phyloP scores from a whole-genome alignment of 2,113 vertebrate species.

The Athene noctua region DNA sequence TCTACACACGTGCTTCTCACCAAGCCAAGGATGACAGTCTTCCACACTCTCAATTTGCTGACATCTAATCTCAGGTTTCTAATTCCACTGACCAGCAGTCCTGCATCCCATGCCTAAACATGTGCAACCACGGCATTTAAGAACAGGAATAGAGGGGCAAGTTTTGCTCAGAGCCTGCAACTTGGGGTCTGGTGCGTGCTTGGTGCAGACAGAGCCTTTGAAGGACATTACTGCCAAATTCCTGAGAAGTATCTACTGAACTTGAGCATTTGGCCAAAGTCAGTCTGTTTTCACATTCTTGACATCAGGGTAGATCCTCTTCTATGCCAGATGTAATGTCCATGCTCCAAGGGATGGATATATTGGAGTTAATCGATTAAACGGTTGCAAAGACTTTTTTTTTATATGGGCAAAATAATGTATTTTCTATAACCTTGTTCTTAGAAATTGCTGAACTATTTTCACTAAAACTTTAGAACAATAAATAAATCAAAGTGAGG shows the following conservation, averaged over 20 bases:
- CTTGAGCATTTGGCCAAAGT: background rate
- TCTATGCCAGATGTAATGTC: background rate
- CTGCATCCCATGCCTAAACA: background rate
- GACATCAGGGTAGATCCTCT: background rate
- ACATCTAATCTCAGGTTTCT: background rate
- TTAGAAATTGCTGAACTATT: conserved; percentile 42
- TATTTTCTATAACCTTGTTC: conserved; percentile 14
- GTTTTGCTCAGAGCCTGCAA: background rate
- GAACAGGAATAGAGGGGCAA: background rate
- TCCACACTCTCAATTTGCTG: background rate
- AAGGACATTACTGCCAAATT: background rate
- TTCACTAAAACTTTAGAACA: conserved; percentile 48
- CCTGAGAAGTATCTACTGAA: background rate
- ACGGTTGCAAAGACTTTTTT: background rate
- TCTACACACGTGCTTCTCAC: rapidly evolving
- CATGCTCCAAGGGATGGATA: background rate
- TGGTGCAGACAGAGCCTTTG: background rate
- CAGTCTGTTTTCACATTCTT: background rate
- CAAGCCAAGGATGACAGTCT: background rate
- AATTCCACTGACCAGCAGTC: background rate
- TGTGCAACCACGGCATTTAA: background rate
- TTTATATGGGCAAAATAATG: background rate
- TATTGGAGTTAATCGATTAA: background rate
- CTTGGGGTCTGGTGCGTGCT: background rate
- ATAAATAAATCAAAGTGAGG: conserved; percentile 50